Base-by-base conservation (phyloP, 2,888 invertebrate species). In the Aleiodes leptofemur region DNA sequence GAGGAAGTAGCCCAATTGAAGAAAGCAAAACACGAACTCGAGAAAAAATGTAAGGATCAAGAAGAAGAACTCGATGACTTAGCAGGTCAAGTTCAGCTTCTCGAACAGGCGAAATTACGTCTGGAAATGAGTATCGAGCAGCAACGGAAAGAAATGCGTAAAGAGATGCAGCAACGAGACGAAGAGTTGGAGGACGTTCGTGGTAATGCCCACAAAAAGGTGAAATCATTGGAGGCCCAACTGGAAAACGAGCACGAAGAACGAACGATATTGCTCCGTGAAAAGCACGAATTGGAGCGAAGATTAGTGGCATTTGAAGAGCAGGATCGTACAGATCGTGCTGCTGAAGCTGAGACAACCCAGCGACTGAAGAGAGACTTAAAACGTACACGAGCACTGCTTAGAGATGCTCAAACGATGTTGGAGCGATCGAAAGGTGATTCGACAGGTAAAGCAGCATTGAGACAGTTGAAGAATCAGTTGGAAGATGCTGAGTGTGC, bases 11-110 rank as follows among this genome's bases (percentile, higher is more conserved):
- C 95, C 6, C 92, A 94, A 71, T 91, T 98, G 82, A 93, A 97
- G 78, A 94, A 96, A 83, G 93, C 93, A 23, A 96, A 96, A 87
- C 94, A 96, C 80, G 98, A 98, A 81, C 92, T 97, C 77, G 98
- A 98, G 89, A 91, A 96, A 56, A 94, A 96, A 79, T 91, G 94
- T 43, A 93, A 96, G 78, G 96, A 96, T 86, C 96, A 96, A 90
- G 98, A 98, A 87, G 98, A 98, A 88, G 98, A 98, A 89, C 91
- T 98, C 69, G 98, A 98, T 86, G 98, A 99, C 87, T 92, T 98
- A 86, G 97, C 98, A 3, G 98, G 97, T 4, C 96, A 96, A 90
- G 95, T 96, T 85, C 94, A 94, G 89, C 91, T 98, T 83, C 90
- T 98, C 85, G 97, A 98, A 88, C 97, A 97, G 89, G 96, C 97